phyloP scores from a whole-genome alignment of 1,140 invertebrate genomes.

The Coelopa frigida region DNA sequence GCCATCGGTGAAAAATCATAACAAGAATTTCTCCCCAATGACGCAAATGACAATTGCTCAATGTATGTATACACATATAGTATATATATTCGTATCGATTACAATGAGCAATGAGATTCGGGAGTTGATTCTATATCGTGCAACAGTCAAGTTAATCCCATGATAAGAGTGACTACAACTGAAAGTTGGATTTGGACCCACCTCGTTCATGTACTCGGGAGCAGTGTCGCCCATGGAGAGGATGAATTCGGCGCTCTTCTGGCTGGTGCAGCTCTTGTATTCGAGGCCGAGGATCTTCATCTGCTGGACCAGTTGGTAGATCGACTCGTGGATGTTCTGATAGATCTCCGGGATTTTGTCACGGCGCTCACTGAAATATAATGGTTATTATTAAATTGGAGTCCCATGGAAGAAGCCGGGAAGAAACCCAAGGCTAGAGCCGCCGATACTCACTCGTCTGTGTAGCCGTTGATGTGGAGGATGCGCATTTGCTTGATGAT shows the following conservation, averaged over 20 bases:
- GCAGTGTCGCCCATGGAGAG: conserved; percentile 47
- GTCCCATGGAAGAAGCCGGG: not conserved
- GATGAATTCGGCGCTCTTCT: conserved; percentile 51
- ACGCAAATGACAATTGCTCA: no score
- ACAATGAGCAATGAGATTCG: no score
- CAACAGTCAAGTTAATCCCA: no score
- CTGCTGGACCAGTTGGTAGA: conserved; percentile 54
- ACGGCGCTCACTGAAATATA: conserved; percentile 50
- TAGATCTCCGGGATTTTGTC: conserved; percentile 56
- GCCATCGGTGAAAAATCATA: no score
- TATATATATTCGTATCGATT: no score
- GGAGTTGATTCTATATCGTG: no score
- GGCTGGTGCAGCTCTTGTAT: conserved; percentile 47
- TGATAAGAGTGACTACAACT: no score
- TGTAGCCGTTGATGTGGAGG: conserved; percentile 64
- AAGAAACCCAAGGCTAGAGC: not conserved
- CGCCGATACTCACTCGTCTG: conserved; percentile 49
- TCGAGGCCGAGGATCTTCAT: conserved; percentile 50
- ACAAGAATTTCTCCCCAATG: no score
- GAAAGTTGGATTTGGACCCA: no score
- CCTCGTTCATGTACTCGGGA: conserved; percentile 50
- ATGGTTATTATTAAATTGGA: not conserved
- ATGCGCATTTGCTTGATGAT: conserved; percentile 81
- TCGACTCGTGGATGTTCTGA: conserved; percentile 61
- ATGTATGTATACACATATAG: no score